Conservation (phyloP, 1,140 invertebrate genomes). For the Bombus pyrosoma region DNA sequence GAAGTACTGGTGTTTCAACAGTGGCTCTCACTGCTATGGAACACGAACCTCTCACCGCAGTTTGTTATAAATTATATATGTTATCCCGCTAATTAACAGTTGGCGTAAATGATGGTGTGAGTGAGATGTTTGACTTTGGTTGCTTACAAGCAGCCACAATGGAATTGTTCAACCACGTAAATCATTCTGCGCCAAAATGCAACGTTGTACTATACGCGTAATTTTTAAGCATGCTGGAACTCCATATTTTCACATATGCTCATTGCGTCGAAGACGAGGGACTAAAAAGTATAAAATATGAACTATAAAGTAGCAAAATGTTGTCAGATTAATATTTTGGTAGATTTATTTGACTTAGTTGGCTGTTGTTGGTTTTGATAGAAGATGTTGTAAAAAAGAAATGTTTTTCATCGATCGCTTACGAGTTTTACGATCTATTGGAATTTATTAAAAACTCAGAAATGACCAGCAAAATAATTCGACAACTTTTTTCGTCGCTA, state of each 20-base stretch:
- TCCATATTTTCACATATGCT: not conserved
- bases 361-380: no score
- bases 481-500: no score
- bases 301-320: not conserved
- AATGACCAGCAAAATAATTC: no score
- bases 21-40: not conserved
- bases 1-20: not conserved
- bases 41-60: not conserved
- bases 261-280: not conserved
- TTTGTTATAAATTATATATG: slow-evolving; percentile 39
- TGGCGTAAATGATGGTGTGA: not conserved
- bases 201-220: rapidly evolving
- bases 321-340: not conserved
- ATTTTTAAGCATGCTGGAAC: not conserved
- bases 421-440: no score
- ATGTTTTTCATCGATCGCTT: no score
- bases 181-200: not conserved
- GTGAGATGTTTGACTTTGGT: slow-evolving; percentile 7
- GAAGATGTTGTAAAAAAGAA: no score
- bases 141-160: not conserved
- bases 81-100: slow-evolving; percentile 48
- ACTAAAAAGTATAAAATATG: not conserved
- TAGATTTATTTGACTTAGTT: no score
- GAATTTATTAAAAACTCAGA: no score
- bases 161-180: not conserved